Conservation (phyloP, 2,797 vertebrate genomes). For the Chiroxiphia lanceolata region DNA sequence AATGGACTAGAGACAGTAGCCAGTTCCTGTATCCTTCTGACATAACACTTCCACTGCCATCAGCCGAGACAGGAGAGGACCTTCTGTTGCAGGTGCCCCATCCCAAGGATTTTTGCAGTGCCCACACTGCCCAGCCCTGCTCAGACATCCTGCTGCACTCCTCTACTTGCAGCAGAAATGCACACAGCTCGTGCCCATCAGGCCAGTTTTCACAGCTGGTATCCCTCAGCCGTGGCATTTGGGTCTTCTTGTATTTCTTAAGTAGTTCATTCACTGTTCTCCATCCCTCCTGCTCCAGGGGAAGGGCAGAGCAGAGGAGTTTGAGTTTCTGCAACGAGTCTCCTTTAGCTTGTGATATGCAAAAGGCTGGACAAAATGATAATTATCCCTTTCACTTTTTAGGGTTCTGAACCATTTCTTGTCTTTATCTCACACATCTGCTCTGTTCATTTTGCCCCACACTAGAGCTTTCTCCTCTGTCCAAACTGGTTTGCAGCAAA, state of each 20-base stretch:
- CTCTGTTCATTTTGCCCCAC: too few relatives aligned
- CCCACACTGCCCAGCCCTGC: neutral
- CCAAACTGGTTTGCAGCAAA: neutral
- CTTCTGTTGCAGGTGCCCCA: neutral
- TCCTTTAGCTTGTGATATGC: neutral
- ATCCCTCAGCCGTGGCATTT: neutral
- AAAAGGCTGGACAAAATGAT: neutral
- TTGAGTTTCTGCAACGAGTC: neutral
- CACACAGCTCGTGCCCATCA: rapidly evolving
- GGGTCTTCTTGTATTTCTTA: neutral
- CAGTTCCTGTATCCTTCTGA: neutral
- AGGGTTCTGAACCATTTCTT: neutral
- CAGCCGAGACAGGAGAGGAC: neutral
- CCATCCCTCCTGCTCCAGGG: neutral
- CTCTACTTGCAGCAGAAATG: neutral
- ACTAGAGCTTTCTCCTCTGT: neutral
- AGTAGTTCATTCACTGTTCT: neutral
- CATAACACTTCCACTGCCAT: rapidly evolving
- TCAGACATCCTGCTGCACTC: neutral
- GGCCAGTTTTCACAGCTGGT: neutral
- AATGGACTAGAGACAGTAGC: neutral
- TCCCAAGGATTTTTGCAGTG: neutral
- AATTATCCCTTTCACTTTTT: neutral
- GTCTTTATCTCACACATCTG: rapidly evolving
- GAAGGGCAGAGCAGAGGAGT: neutral